These are phyloP conservation scores for Actinia equina DNA, from an alignment of 64 coral and sea anemone species.

Conservation along the genomic window DNA sequence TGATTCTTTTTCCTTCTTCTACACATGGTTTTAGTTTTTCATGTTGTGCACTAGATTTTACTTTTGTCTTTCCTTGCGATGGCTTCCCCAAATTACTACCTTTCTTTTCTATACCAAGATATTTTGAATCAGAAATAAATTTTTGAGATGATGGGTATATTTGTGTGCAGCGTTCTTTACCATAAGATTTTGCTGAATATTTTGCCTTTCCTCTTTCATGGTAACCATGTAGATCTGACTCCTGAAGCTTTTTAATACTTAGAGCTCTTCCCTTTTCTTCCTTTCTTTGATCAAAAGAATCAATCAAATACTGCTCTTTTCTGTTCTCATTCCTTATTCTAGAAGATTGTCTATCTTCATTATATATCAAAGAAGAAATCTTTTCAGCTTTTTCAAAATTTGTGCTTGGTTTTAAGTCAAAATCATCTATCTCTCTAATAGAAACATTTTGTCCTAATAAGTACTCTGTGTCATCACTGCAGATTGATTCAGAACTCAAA, in stretches of 20 bases:
- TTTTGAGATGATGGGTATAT: not conserved
- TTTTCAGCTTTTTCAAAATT: not conserved
- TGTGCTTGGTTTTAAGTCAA: conserved; percentile 26
- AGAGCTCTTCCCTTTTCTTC: not conserved
- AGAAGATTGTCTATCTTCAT: not conserved
- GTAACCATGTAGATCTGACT: not conserved
- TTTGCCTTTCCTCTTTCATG: not conserved
- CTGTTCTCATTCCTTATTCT: not conserved
- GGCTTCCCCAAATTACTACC: not conserved
- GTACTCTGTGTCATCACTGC: conserved; percentile 93
- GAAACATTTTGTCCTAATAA: conserved; percentile 88
- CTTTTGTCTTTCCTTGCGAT: not conserved
- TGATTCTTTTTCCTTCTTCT: not conserved
- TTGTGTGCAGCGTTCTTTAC: not conserved
- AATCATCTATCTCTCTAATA: conserved; percentile 83
- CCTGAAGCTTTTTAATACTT: not conserved
- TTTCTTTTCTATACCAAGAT: not conserved
- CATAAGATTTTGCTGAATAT: not conserved
- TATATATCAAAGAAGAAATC: not conserved
- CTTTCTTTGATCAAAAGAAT: not conserved
- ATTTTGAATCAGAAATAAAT: not conserved
- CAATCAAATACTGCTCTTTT: not conserved
- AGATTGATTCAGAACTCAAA: conserved; percentile 67
- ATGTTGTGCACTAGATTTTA: not conserved
- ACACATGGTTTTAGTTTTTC: not conserved